A percentile compares a stretch with the other conserved stretches of the same genome.
Conservation (phyloP, 1,140 invertebrate species). For the Zaprionus nigranus region DNA sequence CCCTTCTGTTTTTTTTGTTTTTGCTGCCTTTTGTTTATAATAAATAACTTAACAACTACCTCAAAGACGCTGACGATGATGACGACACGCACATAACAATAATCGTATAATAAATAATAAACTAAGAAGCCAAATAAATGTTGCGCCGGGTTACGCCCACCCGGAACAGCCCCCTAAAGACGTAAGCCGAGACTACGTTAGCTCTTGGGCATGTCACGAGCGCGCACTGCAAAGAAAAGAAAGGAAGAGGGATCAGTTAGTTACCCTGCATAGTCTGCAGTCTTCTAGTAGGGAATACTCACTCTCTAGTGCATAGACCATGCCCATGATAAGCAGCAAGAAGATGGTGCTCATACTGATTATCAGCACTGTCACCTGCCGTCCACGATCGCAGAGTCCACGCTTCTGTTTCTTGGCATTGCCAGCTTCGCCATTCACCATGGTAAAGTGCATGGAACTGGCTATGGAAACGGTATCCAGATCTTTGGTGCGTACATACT, state of each 20-base stretch:
- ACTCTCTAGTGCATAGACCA: constrained; percentile 90
- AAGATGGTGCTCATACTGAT: constrained; percentile 92
- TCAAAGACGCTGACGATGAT: constrained; percentile 46
- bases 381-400: constrained; percentile 88
- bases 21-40: constrained; percentile 48
- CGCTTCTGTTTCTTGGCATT: constrained; percentile 84
- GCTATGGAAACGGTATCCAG: constrained; percentile 90
- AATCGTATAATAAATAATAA: constrained; percentile 76
- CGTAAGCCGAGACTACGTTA: constrained; percentile 40
- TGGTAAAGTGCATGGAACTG: constrained; percentile 93
- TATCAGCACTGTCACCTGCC: constrained; percentile 91
- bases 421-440: constrained; percentile 91
- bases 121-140: constrained; percentile 63
- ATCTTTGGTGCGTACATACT: constrained; percentile 84
- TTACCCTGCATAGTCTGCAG: background rate
- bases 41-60: constrained; percentile 77
- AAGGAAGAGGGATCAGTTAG: constrained; percentile 14
- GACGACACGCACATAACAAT: constrained; percentile 54
- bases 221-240: constrained; percentile 86
- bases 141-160: constrained; percentile 5
- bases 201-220: constrained; percentile 85
- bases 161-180: background rate
- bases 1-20: background rate
- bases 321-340: constrained; percentile 90
- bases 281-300: constrained; percentile 76